Evolutionary conservation across 1,140 invertebrate species (phyloP), one percentile per base, ranked within the genome.

Genomic region (Drosophila nikananu): DNA sequence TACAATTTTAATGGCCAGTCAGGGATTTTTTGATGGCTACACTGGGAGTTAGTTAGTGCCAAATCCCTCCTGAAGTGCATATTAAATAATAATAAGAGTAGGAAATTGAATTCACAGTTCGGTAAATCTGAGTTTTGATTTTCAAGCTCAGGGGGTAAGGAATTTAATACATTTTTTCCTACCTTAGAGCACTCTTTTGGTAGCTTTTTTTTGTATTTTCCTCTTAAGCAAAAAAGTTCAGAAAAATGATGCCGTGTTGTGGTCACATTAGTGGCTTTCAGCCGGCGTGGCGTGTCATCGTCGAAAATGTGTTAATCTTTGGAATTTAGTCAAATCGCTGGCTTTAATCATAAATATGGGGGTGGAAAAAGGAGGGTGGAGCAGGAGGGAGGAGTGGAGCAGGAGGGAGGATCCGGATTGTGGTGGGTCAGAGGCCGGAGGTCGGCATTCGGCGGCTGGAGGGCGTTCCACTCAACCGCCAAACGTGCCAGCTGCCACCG

Each of bases 401-500:
- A 23, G 25, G 42, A 19, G n/a, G 37, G 2, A 8, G 27, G 25
- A 15, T 21, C 32, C 12, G 10, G 42, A 10, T 13, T 35, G 19
- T 25, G 23, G 44, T 52, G 21, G 41, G 64, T 27, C n/a, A 39
- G 39, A 51, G 48, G 48, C n/a, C 21, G 17, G 37, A 37, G 30
- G 13, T 35, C 19, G 35, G n/a, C n/a, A 15, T 15, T 54, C 32
- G 25, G 32, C 17, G 46, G 30, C 19, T 30, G 66, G 63, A 52
- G 48, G 63, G 30, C 48, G 37, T 37, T 48, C 42, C 80, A 81
- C 73, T 86, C 80, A 87, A 87, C 77, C 81, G 62, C 54, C 81
- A 90, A 90, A 89, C 84, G 84, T 89, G 84, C 78, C 84, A 81
- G 86, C 84, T 89, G 84, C 80, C 83, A 79, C 63, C 62, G 74